Base-by-base conservation (phyloP, 1,140 invertebrate species). In the Marisa cornuarietis region DNA sequence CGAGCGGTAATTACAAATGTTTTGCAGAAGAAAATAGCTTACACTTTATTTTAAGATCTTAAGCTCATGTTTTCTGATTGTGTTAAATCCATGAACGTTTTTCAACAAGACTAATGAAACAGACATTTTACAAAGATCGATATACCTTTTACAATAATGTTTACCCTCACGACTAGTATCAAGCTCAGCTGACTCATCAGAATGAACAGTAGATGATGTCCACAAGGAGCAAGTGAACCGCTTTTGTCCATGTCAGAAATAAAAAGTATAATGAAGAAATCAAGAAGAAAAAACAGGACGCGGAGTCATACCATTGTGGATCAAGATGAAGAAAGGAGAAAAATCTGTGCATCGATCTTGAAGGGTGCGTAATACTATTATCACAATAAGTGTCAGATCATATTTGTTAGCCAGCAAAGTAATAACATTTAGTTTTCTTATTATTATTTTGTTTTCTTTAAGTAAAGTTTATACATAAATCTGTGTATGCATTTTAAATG, bases 261-360 rank as follows among this genome's bases (percentile, higher is more conserved):
- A 31, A 69, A 71, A 20, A 42, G 26, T 18, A 31, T 42, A 54
- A 73, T 73, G 71, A 52, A 49, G 51, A 73, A 73, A 73, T 51
- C 71, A n/a, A 73, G 52, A 52, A 49, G 49, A 22, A 73, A 51
- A 26, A 20, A 54, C 20, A 73, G 22, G 24, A 49, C 49, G 20
- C 26, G 54, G 6, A 73, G 51, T n/a, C 51, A 73, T 22, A 22
- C 71, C 10, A 42, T 8, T 18, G 51, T 73, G 22, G 24, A 73
- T 54, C 26, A 73, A 76, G 72, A 76, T 58, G 78, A 83, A 52
- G 80, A 83, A 65, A 76, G 69, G 42, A 74, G 81, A 62, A 80
- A 78, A 66, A 83, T 83, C 26, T 65, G 75, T 72, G 68, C 82
- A 31, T 79, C 71, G 54, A 71, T 81, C 61, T 68, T 83, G 42